Conservation (phyloP, 2,888 invertebrate genomes). For the Heteropelma amictum region DNA sequence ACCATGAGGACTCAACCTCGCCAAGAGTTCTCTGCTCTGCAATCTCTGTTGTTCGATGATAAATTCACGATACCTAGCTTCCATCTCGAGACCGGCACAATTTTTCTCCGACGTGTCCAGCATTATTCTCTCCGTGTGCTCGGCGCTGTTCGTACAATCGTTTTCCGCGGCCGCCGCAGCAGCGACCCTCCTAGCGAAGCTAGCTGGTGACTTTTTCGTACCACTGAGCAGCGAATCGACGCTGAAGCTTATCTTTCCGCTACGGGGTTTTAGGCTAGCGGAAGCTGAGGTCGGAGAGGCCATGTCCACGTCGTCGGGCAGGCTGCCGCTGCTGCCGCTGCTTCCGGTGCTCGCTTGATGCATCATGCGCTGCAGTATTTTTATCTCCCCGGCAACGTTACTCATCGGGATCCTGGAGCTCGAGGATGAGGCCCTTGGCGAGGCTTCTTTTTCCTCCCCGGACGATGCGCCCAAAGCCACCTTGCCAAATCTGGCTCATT, state of each 20-base stretch:
- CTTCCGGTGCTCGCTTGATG: constrained; percentile 49
- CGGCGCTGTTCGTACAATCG: constrained; percentile 53
- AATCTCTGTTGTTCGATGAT: constrained; percentile 72
- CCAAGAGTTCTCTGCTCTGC: constrained; percentile 71
- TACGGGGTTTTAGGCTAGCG: constrained; percentile 73
- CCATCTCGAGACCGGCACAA: constrained; percentile 65
- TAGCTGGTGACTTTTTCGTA: constrained; percentile 68
- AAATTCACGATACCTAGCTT: constrained; percentile 71
- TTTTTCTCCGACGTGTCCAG: constrained; percentile 64
- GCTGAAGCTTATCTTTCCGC: constrained; percentile 85
- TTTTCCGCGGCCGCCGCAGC: constrained; percentile 58
- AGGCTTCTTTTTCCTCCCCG: constrained; percentile 62
- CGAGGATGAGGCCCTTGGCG: constrained; percentile 61
- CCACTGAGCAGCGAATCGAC: constrained; percentile 83
- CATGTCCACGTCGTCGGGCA: constrained; percentile 71
- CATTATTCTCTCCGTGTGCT: constrained; percentile 41
- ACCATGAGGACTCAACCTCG: constrained; percentile 72
- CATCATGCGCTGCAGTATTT: constrained; percentile 46
- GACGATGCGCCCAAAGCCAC: constrained; percentile 65
- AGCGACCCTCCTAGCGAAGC: constrained; percentile 57
- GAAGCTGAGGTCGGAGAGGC: constrained; percentile 72
- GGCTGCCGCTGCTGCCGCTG: constrained; percentile 46
- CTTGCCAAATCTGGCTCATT: constrained; percentile 14
- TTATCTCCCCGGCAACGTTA: constrained; percentile 36
- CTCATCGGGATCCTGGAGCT: constrained; percentile 38